Evolutionary conservation across 1,140 invertebrate species (phyloP).

Genomic region (Mercenaria mercenaria): DNA sequence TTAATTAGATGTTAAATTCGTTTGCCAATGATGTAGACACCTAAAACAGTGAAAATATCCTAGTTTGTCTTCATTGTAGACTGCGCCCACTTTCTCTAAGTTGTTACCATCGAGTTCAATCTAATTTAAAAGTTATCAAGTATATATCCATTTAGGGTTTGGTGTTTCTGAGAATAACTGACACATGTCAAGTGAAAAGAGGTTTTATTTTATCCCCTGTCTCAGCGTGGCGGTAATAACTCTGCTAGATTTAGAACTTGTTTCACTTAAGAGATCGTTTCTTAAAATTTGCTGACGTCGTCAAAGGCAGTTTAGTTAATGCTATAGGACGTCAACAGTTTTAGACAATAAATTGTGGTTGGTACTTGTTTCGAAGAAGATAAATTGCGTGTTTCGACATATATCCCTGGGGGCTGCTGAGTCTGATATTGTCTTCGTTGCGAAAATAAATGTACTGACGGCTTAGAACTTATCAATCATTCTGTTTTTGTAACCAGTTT

Average conservation of each 20-base stretch:
- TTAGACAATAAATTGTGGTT: not conserved
- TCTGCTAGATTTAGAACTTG: not conserved
- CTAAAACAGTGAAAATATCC: no score
- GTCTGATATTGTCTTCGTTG: not conserved
- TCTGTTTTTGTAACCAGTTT: no score
- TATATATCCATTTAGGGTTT: not conserved
- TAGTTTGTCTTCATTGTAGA: no score
- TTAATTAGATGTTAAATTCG: no score
- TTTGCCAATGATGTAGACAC: no score
- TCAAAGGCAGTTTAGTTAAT: not conserved
- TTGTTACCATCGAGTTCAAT: not conserved
- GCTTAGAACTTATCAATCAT: not conserved
- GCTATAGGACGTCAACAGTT: not conserved
- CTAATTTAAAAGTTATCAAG: constrained; percentile 28
- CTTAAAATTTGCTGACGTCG: not conserved
- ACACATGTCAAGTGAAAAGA: not conserved
- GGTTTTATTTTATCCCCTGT: not conserved
- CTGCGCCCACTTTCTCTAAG: not conserved
- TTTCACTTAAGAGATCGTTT: not conserved
- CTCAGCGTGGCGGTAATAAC: not conserved
- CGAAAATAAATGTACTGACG: not conserved
- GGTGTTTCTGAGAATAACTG: not conserved
- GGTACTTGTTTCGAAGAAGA: not conserved
- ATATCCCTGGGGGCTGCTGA: not conserved
- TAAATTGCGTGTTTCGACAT: not conserved